Evolutionary conservation across 37 sponge, comb jelly and placozoan species (phyloP).

Genomic region (Chondrilla cf. caribensis): DNA sequence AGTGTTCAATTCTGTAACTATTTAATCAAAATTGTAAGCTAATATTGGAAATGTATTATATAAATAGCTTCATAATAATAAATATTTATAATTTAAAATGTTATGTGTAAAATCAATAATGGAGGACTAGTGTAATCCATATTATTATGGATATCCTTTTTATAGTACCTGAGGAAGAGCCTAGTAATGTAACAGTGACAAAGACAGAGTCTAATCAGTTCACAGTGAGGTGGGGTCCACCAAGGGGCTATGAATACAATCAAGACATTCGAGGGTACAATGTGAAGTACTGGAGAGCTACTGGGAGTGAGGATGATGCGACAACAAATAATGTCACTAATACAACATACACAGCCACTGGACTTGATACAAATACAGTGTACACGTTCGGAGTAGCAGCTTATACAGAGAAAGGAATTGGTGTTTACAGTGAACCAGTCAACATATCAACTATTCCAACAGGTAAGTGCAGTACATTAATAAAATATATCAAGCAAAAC

Average conservation of each 20-base stretch:
- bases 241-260: background rate
- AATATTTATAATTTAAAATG: no score
- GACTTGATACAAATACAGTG: background rate
- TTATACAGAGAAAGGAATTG: background rate
- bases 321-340: background rate
- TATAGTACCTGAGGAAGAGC: background rate
- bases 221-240: background rate
- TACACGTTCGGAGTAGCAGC: constrained; percentile 14
- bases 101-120: no score
- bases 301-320: background rate
- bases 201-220: background rate
- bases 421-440: background rate
- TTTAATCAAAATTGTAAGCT: no score
- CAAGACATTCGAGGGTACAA: background rate
- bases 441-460: constrained; percentile 5
- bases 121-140: no score
- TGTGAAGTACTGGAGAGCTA: background rate
- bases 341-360: background rate
- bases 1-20: no score
- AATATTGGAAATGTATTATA: no score
- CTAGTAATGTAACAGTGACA: background rate
- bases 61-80: no score
- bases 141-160: no score
- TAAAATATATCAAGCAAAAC: no score
- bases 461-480: background rate